Base-by-base conservation (phyloP, 1,140 invertebrate genomes). In the Drosophila lowei region DNA sequence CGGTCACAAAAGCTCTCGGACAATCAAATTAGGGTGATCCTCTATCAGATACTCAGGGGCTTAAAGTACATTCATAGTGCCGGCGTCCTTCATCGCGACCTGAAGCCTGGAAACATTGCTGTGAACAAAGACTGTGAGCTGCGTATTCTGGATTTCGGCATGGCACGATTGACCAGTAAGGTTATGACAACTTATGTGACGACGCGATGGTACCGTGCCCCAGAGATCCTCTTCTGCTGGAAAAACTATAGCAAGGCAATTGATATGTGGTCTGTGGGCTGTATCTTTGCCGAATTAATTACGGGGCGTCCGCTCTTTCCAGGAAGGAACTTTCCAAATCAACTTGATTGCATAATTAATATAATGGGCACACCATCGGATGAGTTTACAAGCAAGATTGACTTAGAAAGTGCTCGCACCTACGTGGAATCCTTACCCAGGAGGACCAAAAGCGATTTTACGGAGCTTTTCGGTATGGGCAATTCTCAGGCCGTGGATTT, bases 151-250 rank as follows among this genome's bases (percentile, higher is more conserved):
- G 99, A 99, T 93, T 99, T 99, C 94, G 99, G 99, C 42, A 92
- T 99, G 52, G 99, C 99, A 1, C 93, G 99, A 57, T 97, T 98
- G 34, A 96, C 97, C 41, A 97, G 99, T 92, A 96, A 95, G 85
- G 97, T 99, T 93, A 99, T 99, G 98, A 99, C 98, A 6, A 98
- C 98, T 6, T 99, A 99, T 93, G 98, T 99, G 3, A 98, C 98
- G 5, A 99, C 99, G 3, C 91, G 98, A 71, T 99, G 98, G 98
- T 97, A 98, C 78, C 93, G 96, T 76, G 96, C 97, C 13, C 98
- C 99, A 7, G 99, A 99, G 94, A 99, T 99, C 44, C 99, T 99
- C 97, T 94, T 99, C 7, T 99, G 99, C 92, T 99, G 98, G 98
- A 99, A 99, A 97, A 97, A 99, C 91, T 99, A 99, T 89, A 98